Base-by-base conservation (phyloP, 92 coral and sea anemone genomes). In the Chrysogorgia sp. region DNA sequence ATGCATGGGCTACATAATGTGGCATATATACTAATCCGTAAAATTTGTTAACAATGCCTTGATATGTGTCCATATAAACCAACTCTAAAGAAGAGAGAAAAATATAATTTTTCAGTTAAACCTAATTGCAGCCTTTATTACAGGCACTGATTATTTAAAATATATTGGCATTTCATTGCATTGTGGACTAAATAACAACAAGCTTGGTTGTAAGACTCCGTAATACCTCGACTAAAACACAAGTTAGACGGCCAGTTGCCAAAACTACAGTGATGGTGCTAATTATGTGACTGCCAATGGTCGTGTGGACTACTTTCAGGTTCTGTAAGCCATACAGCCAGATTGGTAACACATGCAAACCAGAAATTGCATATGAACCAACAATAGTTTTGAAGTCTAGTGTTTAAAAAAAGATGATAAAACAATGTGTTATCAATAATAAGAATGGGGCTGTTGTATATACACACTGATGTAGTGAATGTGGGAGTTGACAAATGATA, bases 311-410 rank as follows among this genome's bases (percentile, higher is more conserved):
- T 15, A n/a, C 10, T 72, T 53, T 32, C 41, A 84, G n/a, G 17
- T 67, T 67, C 69, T 80, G 88, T 25, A 59, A 77, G 29, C 83
- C 90, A 71, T 90, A 92, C 23, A 92, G 60, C 90, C 92, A 87
- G 71, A 92, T 69, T 76, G 97, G 97, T 30, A 92, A 91, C 12
- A 79, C 68, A 77, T 92, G 96, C 15, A 92, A 79, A 21, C 97
- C 97, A 81, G 82, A 57, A 26, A 92, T 80, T 9, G 86, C 90
- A 85, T 82, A 92, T 14, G 76, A 67, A 5, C 97, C 97, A n/a
- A 81, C 61, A 33, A 93, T 84, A 0, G 94, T 92, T 75, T 87
- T 92, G 50, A 92, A 92, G 72, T 90, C 97, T 90, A n/a, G 75
- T 33, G 58, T 2, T 17, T 25, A 58, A 58, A 58, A 17, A 12